Conservation (phyloP, 2,113 vertebrate genomes). For the Gallinago paraguaiae region DNA sequence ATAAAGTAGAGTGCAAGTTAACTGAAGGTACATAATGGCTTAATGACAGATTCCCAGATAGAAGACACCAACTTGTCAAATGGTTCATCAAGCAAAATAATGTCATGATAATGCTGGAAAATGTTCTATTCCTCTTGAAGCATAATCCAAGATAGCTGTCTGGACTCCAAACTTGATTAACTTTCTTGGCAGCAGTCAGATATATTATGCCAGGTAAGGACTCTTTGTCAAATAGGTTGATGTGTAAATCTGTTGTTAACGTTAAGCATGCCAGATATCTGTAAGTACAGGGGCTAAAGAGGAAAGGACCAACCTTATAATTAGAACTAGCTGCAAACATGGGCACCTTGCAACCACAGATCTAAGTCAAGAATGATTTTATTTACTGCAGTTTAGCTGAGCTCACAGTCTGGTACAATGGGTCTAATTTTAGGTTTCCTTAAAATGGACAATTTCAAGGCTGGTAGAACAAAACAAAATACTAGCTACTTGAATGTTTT, state of each 20-base stretch:
- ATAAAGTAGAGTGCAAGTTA: background rate
- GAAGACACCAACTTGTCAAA: background rate
- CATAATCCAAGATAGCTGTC: background rate
- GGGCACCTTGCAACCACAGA: background rate
- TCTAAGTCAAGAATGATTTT: background rate
- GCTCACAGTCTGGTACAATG: background rate
- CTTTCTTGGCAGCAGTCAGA: background rate
- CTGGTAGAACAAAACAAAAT: background rate
- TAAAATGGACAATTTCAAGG: background rate
- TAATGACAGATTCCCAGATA: background rate
- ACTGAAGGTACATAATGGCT: background rate
- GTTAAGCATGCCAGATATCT: background rate
- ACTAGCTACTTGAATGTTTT: slow-evolving; percentile 32
- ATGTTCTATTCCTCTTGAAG: background rate
- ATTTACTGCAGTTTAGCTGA: background rate
- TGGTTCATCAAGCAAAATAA: background rate
- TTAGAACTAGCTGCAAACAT: background rate
- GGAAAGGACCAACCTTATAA: background rate
- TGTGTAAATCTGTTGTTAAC: background rate
- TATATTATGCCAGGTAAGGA: background rate
- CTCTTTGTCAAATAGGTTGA: background rate
- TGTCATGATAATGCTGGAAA: background rate
- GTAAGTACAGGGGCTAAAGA: background rate
- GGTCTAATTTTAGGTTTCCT: slow-evolving; percentile 8
- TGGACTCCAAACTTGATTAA: background rate